phyloP scores from a whole-genome alignment of 2,113 vertebrate genomes.

The Sphaerodactylus townsendi region DNA sequence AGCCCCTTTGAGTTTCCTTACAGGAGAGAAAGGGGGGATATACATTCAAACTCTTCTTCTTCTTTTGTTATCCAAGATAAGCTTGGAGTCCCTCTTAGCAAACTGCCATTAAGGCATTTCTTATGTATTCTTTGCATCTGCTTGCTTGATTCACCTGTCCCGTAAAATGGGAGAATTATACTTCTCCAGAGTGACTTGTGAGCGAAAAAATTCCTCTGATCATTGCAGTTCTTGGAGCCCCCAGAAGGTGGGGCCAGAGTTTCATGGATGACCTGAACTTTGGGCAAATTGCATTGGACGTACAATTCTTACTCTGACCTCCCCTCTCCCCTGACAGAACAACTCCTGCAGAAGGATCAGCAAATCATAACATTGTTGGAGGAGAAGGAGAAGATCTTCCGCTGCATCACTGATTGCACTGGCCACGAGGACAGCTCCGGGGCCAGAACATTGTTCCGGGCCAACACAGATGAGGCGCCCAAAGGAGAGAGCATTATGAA shows the following conservation, averaged over 20 bases:
- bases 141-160: neutral
- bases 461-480: constrained; percentile 83
- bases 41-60: no score
- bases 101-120: no score
- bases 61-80: neutral
- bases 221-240: neutral
- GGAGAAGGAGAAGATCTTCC: constrained; percentile 91
- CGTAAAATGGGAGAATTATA: neutral
- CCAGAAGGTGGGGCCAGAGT: constrained; percentile 65
- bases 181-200: neutral
- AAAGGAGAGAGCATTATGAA: constrained; percentile 89
- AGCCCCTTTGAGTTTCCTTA: no score
- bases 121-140: neutral
- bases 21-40: no score
- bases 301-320: neutral
- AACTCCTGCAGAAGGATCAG: constrained; percentile 90
- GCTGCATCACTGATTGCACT: constrained; percentile 84
- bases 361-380: constrained; percentile 89
- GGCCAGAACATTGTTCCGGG: constrained; percentile 83
- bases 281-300: neutral
- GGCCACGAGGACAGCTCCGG: constrained; percentile 71
- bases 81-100: no score
- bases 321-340: constrained; percentile 74
- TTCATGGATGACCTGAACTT: rapidly evolving
- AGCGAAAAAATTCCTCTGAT: neutral